These are phyloP conservation scores for Sesamia inferens DNA, from an alignment of 2,888 invertebrate species.

Conservation along the genomic window DNA sequence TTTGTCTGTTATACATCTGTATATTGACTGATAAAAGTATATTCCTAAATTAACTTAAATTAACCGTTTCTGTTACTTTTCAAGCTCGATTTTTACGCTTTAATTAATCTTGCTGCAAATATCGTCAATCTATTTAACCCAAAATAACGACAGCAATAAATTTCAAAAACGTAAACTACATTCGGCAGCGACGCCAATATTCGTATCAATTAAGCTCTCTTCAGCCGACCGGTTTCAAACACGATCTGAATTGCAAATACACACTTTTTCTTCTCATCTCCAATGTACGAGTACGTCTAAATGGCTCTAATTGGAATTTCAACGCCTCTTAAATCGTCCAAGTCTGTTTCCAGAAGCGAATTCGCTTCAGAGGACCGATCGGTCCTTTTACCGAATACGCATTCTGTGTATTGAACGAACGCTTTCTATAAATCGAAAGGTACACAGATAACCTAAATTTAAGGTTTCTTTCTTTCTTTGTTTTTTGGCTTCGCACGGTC, in stretches of 20 bases:
- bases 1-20: neutral
- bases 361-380: slow-evolving; percentile 23
- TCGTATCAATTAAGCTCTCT: slow-evolving; percentile 83
- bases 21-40: neutral
- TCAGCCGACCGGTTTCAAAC: slow-evolving; percentile 75
- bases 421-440: slow-evolving; percentile 32
- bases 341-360: slow-evolving; percentile 56
- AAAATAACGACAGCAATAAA: slow-evolving; percentile 52
- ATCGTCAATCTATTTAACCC: slow-evolving; percentile 28
- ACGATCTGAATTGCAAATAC: slow-evolving; percentile 84
- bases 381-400: slow-evolving; percentile 58
- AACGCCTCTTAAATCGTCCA: slow-evolving; percentile 69
- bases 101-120: slow-evolving; percentile 16
- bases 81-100: neutral
- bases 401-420: slow-evolving; percentile 33
- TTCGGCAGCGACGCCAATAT: slow-evolving; percentile 68
- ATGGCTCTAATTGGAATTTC: slow-evolving; percentile 81
- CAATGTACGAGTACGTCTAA: slow-evolving; percentile 73
- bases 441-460: slow-evolving; percentile 20
- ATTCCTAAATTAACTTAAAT: no score
- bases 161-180: slow-evolving; percentile 50
- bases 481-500: no score
- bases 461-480: no score
- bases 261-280: slow-evolving; percentile 73
- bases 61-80: neutral